Conservation (phyloP, 2,888 invertebrate genomes). For the Archips xylosteana region DNA sequence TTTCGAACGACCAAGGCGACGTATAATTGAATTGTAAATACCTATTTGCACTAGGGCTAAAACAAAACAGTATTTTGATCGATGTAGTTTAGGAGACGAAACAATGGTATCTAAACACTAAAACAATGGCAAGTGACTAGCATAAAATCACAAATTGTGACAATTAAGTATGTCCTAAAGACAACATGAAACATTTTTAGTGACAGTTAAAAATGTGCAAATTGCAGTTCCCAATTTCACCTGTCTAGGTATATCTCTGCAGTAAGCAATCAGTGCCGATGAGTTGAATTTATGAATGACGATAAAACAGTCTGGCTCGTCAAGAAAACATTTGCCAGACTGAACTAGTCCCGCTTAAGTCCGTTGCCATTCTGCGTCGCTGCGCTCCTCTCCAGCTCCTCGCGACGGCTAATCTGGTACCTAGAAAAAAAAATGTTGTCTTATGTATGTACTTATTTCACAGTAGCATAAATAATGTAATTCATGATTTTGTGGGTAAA, state of each 20-base stretch:
- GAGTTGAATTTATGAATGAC: neutral
- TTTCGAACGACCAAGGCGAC: constrained; percentile 48
- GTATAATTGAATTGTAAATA: constrained; percentile 48
- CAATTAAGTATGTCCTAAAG: constrained; percentile 1
- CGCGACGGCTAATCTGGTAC: constrained; percentile 86
- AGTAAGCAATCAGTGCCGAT: constrained; percentile 21
- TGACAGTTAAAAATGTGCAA: constrained; percentile 20
- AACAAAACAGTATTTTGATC: constrained; percentile 3
- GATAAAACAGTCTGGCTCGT: neutral
- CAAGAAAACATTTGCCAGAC: neutral
- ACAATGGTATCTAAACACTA: constrained; percentile 22
- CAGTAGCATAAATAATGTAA: neutral
- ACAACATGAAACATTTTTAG: constrained; percentile 22
- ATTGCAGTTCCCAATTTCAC: constrained; percentile 32
- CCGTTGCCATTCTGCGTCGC: constrained; percentile 86
- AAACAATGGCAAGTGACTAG: constrained; percentile 57
- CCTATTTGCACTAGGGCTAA: constrained; percentile 24
- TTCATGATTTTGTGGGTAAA: no score
- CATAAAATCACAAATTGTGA: constrained; percentile 58
- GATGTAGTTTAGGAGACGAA: constrained; percentile 10
- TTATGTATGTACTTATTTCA: neutral
- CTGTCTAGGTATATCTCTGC: constrained; percentile 18
- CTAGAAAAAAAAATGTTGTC: constrained; percentile 54
- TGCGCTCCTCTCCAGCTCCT: constrained; percentile 75
- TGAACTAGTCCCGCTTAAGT: constrained; percentile 85